A percentile compares a stretch with the other conserved stretches of the same genome.
Conservation (phyloP, 1,140 invertebrate genomes). For the Diabrotica undecimpunctata region DNA sequence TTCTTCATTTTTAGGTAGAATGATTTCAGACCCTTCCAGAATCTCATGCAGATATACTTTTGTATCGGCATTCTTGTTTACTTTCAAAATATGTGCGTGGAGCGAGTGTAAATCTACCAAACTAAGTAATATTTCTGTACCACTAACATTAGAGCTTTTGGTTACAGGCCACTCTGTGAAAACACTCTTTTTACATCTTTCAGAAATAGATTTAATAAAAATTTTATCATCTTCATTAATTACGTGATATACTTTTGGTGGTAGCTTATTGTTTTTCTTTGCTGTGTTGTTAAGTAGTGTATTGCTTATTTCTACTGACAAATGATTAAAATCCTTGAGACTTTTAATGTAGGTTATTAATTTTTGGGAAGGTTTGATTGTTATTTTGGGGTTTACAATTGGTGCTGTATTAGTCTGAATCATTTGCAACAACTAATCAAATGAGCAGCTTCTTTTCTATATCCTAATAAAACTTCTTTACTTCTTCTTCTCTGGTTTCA, state of each 20-base stretch:
- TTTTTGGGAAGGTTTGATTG: constrained; percentile 34
- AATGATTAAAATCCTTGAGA: constrained; percentile 28
- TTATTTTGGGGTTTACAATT: constrained; percentile 31
- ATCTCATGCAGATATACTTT: constrained; percentile 66
- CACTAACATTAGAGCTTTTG: constrained; percentile 23
- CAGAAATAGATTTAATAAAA: constrained; percentile 32
- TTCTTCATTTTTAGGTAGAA: constrained; percentile 66
- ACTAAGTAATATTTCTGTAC: constrained; percentile 33
- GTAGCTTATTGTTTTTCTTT: constrained; percentile 11
- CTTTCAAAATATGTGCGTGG: constrained; percentile 30
- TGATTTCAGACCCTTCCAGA: constrained; percentile 59
- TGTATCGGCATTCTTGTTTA: constrained; percentile 30
- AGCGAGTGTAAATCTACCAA: constrained; percentile 41
- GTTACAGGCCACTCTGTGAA: constrained; percentile 12
- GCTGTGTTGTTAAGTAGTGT: constrained; percentile 33
- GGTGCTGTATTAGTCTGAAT: constrained; percentile 23
- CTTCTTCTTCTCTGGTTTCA: constrained; percentile 18
- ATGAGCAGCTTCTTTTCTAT: constrained; percentile 20
- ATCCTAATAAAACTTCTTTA: constrained; percentile 21
- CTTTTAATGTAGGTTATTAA: constrained; percentile 32
- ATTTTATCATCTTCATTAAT: constrained; percentile 32
- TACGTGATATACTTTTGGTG: constrained; percentile 27
- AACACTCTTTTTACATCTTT: constrained; percentile 17
- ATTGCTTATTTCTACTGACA: constrained; percentile 32
- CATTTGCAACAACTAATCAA: constrained; percentile 6